These are phyloP conservation scores for Phainopepla nitens DNA, from an alignment of 2,113 vertebrate genomes.

Conservation along the genomic window DNA sequence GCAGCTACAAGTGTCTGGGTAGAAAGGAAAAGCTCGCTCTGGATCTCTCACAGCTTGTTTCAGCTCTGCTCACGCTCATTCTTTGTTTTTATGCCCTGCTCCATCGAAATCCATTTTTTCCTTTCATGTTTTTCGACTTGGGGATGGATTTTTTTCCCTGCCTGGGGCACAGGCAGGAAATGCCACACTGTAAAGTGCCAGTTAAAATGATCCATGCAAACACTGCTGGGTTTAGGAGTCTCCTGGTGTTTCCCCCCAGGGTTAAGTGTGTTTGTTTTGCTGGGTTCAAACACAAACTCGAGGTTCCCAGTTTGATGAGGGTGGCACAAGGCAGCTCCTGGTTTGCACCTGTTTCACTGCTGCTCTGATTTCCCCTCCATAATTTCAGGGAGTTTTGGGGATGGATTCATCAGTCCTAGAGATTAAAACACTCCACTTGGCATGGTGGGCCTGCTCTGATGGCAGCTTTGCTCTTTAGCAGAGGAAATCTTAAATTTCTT, in stretches of 20 bases:
- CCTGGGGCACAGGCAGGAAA: slow-evolving; percentile 24
- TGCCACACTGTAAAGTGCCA: not conserved
- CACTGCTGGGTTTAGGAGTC: not conserved
- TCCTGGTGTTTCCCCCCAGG: not conserved
- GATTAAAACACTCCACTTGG: not conserved
- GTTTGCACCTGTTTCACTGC: not conserved
- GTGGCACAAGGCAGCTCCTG: not conserved
- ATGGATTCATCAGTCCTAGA: not conserved
- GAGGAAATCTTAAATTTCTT: not conserved
- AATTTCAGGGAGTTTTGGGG: not conserved
- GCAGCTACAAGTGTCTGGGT: slow-evolving; percentile 17
- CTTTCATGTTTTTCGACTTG: slow-evolving; percentile 29
- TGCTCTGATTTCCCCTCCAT: not conserved
- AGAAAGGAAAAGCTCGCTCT: not conserved
- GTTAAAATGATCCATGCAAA: slow-evolving; percentile 34
- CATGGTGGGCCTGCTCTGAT: fast-evolving
- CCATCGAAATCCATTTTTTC: slow-evolving; percentile 69
- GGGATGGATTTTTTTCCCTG: slow-evolving; percentile 4
- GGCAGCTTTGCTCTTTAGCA: not conserved
- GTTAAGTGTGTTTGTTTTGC: slow-evolving; percentile 13
- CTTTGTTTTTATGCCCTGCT: slow-evolving; percentile 53
- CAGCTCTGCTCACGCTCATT: slow-evolving; percentile 56
- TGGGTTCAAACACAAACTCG: not conserved
- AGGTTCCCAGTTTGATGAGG: not conserved
- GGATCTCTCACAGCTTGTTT: slow-evolving; percentile 46